These are phyloP conservation scores for Deilephila elpenor DNA, from an alignment of 2,888 invertebrate species.

Conservation along the genomic window DNA sequence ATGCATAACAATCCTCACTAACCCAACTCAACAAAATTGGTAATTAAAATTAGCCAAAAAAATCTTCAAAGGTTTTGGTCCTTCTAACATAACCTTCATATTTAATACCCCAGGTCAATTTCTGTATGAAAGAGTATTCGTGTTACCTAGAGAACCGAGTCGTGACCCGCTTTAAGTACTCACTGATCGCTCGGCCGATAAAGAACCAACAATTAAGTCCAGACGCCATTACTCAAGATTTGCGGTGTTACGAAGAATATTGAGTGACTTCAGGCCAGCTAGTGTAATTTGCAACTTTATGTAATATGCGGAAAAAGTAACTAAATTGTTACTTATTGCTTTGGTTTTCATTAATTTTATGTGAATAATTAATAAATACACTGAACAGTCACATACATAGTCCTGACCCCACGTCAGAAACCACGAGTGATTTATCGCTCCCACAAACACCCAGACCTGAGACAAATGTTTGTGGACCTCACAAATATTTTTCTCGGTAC, in stretches of 20 bases:
- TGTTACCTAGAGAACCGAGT: constrained; percentile 34
- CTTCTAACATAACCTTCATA: neutral
- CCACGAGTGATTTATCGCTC: no score
- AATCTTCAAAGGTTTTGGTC: no score
- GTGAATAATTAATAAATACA: no score
- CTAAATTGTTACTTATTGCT: neutral
- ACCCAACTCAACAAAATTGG: no score
- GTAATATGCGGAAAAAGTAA: neutral
- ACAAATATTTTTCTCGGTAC: no score
- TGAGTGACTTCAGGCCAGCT: neutral
- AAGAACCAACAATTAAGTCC: constrained; percentile 41
- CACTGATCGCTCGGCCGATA: constrained; percentile 41
- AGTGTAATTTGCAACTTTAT: neutral
- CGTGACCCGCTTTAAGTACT: constrained; percentile 44
- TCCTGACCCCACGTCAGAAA: no score
- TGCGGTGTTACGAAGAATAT: constrained; percentile 1
- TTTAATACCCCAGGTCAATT: neutral
- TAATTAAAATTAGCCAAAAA: no score
- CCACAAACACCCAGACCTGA: no score
- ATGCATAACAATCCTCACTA: no score
- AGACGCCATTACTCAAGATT: constrained; percentile 25
- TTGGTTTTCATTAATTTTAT: neutral
- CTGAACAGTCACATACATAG: no score
- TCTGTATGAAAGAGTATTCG: constrained; percentile 20
- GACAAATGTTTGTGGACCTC: no score